phyloP scores from a whole-genome alignment of 2,797 vertebrate species.

The Apogon talboti region DNA sequence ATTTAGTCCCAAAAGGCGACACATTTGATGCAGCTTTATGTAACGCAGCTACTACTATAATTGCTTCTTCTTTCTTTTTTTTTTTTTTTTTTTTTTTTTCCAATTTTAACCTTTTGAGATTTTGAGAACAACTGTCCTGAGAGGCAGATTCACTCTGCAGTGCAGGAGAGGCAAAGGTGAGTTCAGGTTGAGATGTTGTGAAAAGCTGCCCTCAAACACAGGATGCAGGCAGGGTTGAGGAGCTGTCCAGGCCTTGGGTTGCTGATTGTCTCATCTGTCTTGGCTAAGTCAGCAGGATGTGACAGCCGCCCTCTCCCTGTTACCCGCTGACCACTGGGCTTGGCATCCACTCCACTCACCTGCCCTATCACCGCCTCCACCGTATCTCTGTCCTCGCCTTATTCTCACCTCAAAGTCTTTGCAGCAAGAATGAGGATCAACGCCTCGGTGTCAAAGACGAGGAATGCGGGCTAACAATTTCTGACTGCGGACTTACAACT shows the following conservation, averaged over 20 bases:
- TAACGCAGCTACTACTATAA: no score
- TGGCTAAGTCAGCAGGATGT: constrained; percentile 77
- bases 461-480: constrained; percentile 64
- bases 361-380: constrained; percentile 72
- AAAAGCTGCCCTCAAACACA: constrained; percentile 67
- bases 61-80: neutral
- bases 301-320: constrained; percentile 76
- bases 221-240: constrained; percentile 61
- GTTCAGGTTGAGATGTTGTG: constrained; percentile 66
- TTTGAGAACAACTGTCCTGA: constrained; percentile 1
- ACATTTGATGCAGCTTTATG: no score
- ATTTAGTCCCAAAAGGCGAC: no score
- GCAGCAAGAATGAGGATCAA: constrained; percentile 88
- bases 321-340: constrained; percentile 78
- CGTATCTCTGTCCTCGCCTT: constrained; percentile 63
- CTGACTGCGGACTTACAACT: constrained; percentile 86
- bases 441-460: constrained; percentile 82
- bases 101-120: constrained; percentile 14
- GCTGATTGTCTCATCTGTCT: constrained; percentile 81
- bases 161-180: constrained; percentile 46
- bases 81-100: no score
- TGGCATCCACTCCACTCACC: constrained; percentile 75
- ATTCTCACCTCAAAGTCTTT: constrained; percentile 70
- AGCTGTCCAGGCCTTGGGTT: constrained; percentile 70
- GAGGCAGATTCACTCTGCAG: constrained; percentile 17